These are phyloP conservation scores for Eulimnadia texana DNA, from an alignment of 1,140 invertebrate species.

Conservation along the genomic window DNA sequence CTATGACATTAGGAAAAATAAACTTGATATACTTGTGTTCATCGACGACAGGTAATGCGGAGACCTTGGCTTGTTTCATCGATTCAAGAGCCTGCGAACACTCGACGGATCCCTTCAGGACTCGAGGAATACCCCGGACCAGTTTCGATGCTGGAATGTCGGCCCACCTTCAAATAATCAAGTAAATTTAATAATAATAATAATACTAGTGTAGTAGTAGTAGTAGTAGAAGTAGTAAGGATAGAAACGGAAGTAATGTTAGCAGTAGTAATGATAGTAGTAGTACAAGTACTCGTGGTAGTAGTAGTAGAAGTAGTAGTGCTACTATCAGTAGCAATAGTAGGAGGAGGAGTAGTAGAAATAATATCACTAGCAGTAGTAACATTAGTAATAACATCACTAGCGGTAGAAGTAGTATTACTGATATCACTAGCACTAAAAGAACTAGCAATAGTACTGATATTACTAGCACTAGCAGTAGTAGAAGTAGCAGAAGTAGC, in stretches of 20 bases:
- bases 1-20: too few species aligned
- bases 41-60: not conserved
- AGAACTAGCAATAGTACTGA: not conserved
- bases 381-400: not conserved
- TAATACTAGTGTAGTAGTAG: not conserved
- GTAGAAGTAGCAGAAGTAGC: not conserved
- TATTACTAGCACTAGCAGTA: not conserved
- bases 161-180: not conserved
- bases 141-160: not conserved
- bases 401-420: not conserved
- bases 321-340: not conserved
- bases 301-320: not conserved
- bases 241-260: not conserved
- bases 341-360: not conserved
- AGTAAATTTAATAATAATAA: not conserved
- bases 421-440: constrained; percentile 8
- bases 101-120: not conserved
- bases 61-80: not conserved
- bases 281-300: not conserved
- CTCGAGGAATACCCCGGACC: not conserved
- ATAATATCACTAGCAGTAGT: not conserved
- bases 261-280: not conserved
- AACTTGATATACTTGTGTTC: not conserved
- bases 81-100: not conserved
- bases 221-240: not conserved